These are phyloP conservation scores for Pristionchus maxplancki DNA, from an alignment of 2,888 invertebrate species.

Conservation along the genomic window DNA sequence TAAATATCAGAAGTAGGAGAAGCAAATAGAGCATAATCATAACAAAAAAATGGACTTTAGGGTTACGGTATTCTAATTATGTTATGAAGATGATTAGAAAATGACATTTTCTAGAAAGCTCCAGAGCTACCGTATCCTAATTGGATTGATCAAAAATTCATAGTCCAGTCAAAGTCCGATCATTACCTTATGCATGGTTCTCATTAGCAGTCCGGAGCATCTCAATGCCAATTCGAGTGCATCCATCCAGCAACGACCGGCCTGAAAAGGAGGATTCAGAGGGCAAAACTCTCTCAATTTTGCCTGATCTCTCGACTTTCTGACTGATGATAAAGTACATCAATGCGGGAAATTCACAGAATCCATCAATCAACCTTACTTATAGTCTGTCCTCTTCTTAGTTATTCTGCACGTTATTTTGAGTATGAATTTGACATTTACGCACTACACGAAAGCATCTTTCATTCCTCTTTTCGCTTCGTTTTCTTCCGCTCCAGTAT, in stretches of 20 bases:
- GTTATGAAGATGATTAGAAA: not conserved
- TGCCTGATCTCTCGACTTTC: not conserved
- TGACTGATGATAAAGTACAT: not conserved
- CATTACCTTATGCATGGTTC: slow-evolving; percentile 81
- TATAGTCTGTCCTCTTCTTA: not conserved
- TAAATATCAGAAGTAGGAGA: too few relatives aligned
- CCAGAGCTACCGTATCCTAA: too few relatives aligned
- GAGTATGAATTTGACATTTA: not conserved
- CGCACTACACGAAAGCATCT: not conserved
- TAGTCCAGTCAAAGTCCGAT: not conserved
- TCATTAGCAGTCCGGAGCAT: slow-evolving; percentile 87
- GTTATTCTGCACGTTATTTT: not conserved
- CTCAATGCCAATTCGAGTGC: slow-evolving; percentile 89
- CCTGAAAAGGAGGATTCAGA: slow-evolving; percentile 55
- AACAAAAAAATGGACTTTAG: too few relatives aligned
- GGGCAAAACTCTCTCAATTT: not conserved
- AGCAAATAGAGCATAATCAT: too few relatives aligned
- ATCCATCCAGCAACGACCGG: slow-evolving; percentile 92
- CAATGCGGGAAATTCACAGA: not conserved
- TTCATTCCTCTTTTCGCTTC: not conserved
- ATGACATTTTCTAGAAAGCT: too few relatives aligned
- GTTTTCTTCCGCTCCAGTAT: not conserved
- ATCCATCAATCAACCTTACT: not conserved
- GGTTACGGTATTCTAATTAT: not conserved
- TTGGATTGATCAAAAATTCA: too few relatives aligned